Conservation (phyloP, 1,140 invertebrate species). For the Bombus vancouverensis region DNA sequence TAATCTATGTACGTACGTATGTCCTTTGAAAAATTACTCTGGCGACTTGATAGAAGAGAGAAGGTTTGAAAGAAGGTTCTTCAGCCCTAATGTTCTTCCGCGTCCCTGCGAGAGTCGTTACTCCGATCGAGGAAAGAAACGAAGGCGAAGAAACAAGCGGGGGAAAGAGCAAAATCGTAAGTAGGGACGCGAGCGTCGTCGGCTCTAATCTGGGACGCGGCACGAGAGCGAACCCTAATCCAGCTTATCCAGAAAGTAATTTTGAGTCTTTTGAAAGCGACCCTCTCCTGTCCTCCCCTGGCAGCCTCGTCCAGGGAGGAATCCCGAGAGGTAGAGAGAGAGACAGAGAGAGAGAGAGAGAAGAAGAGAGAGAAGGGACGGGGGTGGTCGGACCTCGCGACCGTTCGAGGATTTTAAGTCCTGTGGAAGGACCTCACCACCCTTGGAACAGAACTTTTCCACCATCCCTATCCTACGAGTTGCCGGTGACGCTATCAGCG, state of each 20-base stretch:
- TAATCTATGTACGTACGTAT: too few relatives aligned
- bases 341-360: background rate
- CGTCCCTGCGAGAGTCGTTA: background rate
- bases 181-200: constrained; percentile 73
- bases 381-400: constrained; percentile 49
- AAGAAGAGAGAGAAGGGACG: background rate
- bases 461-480: background rate
- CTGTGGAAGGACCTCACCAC: constrained; percentile 66
- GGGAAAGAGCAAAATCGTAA: constrained; percentile 65
- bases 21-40: background rate
- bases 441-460: constrained; percentile 48
- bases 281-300: constrained; percentile 44
- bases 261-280: constrained; percentile 82
- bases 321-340: constrained; percentile 40
- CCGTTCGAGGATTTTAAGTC: constrained; percentile 64
- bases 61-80: background rate
- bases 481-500: constrained; percentile 68
- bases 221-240: constrained; percentile 81
- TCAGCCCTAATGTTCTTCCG: background rate
- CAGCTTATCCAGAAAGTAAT: constrained; percentile 84
- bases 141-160: constrained; percentile 61
- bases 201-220: constrained; percentile 80
- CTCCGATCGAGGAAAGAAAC: constrained; percentile 47
- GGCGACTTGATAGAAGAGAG: background rate
- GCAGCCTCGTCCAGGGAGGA: constrained; percentile 54